Evolutionary conservation across 2,888 invertebrate genomes (phyloP), one percentile per base, ranked within the genome.

Genomic region (Caenorhabditis panamensis): DNA sequence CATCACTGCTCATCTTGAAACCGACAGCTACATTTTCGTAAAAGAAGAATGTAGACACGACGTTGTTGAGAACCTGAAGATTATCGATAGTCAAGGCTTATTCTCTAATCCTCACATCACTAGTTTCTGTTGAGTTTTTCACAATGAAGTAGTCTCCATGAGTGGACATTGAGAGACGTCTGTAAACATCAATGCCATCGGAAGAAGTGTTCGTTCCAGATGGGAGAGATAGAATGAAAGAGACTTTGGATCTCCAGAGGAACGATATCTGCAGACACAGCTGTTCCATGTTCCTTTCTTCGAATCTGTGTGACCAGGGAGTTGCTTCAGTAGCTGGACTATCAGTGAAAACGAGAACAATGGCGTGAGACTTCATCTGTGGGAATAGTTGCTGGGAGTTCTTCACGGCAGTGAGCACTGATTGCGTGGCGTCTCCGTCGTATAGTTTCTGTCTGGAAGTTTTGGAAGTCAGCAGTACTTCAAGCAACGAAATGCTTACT

Each of bases 181-280:
- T 37, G 41, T 73, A 79, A 3, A 79, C 73, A 37, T 68, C 73
- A 0, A 79, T 58, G 11, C 59, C 41, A n/a, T 77, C 68, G 8
- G 1, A 2, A 18, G 62, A 6, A 0, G 26, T 20, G 37, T 62
- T 54, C 6, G 36, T 37, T 28, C 22, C 53, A 5, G 58, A 6
- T 5, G 76, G 68, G 1, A 76, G 16, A n/a, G 67, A 47, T 2
- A 76, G 53, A 31, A 75, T 58, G 54, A 61, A 75, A 1, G 75
- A 61, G 13, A 76, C 68, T 56, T 76, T 76, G 13, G 67, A 62
- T 56, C 76, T 76, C 76, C 76, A 76, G 11, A 67, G 31, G 18
- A 63, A 56, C 4, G 67, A 62, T 6, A 68, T 68, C n/a, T 76
- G 76, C 13, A 67, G 56, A 31, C 61, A 62, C 31, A 54, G 16